These are phyloP conservation scores for Gulo gulo DNA, from an alignment of 2,113 vertebrate species.

Conservation along the genomic window DNA sequence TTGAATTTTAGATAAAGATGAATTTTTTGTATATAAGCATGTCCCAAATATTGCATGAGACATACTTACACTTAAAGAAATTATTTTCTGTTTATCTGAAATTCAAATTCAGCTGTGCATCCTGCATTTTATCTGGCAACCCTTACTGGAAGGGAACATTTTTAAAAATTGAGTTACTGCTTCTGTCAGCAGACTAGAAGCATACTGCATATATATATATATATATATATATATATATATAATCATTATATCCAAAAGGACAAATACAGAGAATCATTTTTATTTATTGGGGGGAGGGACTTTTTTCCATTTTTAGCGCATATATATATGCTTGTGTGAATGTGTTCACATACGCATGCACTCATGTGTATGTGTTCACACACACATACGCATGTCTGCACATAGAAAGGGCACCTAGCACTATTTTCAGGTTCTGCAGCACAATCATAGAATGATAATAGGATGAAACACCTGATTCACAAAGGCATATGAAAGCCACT, in stretches of 20 bases:
- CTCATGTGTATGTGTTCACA: not conserved
- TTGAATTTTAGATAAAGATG: conserved; percentile 13
- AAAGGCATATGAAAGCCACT: not conserved
- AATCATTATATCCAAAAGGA: not conserved
- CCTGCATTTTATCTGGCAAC: not conserved
- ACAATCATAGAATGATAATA: not conserved
- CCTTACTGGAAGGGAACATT: not conserved
- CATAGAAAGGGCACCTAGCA: not conserved
- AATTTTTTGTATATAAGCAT: not conserved
- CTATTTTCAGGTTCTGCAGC: not conserved
- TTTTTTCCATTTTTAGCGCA: not conserved
- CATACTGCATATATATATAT: not conserved
- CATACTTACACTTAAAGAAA: not conserved
- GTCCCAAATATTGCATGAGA: not conserved
- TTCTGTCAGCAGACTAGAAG: not conserved
- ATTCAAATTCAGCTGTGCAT: not conserved
- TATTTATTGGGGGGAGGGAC: not conserved
- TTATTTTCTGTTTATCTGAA: not conserved
- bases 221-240: not conserved
- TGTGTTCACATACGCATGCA: not conserved
- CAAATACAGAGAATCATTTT: not conserved
- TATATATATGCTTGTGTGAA: not conserved
- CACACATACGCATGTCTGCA: not conserved
- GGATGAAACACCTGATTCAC: not conserved
- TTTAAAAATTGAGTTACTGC: not conserved